Conservation (phyloP, 2,797 vertebrate species). For the Apogon hyalosoma region DNA sequence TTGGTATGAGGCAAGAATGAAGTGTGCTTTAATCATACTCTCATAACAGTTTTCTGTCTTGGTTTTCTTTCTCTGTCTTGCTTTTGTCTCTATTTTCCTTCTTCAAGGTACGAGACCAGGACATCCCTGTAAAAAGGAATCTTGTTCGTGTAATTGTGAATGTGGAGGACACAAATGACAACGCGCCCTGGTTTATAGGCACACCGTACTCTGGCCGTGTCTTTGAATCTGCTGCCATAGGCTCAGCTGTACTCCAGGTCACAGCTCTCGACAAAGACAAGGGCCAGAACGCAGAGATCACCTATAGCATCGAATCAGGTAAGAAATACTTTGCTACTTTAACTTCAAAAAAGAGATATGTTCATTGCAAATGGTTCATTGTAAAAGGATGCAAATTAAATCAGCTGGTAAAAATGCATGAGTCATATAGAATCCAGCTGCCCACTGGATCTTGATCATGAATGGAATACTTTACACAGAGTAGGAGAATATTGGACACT, state of each 20-base stretch:
- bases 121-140: constrained; percentile 97
- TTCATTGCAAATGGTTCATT: constrained; percentile 27
- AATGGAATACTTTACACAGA: constrained; percentile 77
- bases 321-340: constrained; percentile 34
- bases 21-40: not conserved
- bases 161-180: constrained; percentile 95
- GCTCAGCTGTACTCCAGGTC: constrained; percentile 92
- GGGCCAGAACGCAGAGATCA: constrained; percentile 92
- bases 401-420: constrained; percentile 68
- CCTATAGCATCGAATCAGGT: constrained; percentile 97
- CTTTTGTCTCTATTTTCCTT: constrained; percentile 1
- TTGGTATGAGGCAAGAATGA: constrained; percentile 4
- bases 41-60: not conserved
- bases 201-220: constrained; percentile 89
- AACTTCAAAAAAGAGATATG: not conserved
- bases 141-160: constrained; percentile 91
- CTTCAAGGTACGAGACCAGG: constrained; percentile 94
- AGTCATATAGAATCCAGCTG: constrained; percentile 70
- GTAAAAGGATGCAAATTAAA: constrained; percentile 50
- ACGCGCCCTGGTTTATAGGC: constrained; percentile 94
- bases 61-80: not conserved
- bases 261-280: constrained; percentile 97
- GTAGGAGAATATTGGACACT: constrained; percentile 66
- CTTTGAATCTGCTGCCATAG: constrained; percentile 92
- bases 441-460: constrained; percentile 75